Evolutionary conservation across 2,113 vertebrate genomes (phyloP).

Genomic region (Trochalopteron elliotii): DNA sequence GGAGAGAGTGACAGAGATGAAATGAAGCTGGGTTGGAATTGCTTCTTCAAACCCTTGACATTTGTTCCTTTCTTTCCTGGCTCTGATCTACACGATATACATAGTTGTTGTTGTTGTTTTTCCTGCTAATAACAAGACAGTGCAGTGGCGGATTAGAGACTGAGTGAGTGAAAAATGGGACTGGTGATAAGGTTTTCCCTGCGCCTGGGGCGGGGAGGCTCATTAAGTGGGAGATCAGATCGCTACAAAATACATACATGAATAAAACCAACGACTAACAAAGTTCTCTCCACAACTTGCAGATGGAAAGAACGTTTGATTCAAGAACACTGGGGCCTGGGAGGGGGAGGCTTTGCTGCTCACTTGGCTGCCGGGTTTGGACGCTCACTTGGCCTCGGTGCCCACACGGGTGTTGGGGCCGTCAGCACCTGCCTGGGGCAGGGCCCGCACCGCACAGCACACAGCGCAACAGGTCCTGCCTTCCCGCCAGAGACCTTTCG

Average conservation of each 20-base stretch:
- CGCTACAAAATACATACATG: not conserved
- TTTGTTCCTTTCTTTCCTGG: conserved; percentile 56
- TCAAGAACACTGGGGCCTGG: conserved; percentile 22
- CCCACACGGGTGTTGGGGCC: not conserved
- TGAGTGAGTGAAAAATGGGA: conserved; percentile 26
- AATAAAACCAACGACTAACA: conserved; percentile 64
- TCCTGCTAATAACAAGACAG: conserved; percentile 52
- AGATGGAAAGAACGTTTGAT: conserved; percentile 65
- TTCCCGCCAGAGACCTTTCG: conserved; percentile 41
- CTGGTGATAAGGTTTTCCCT: conserved; percentile 1
- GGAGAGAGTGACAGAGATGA: conserved; percentile 46
- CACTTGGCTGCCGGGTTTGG: not conserved
- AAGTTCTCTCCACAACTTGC: conserved; percentile 73
- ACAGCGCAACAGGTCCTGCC: not conserved
- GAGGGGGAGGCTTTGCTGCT: not conserved
- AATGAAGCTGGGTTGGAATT: conserved; percentile 48
- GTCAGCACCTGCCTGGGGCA: conserved; percentile 53
- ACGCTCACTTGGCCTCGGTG: conserved; percentile 50
- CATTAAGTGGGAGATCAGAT: conserved; percentile 59
- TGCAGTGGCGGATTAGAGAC: not conserved
- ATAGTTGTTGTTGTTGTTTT: conserved; percentile 40
- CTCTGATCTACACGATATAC: conserved; percentile 52
- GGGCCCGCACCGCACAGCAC: not conserved
- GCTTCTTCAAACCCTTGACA: conserved; percentile 59
- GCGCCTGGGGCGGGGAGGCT: conserved; percentile 35